Evolutionary conservation across 2,797 vertebrate genomes (phyloP), one percentile per base, ranked within the genome.

Genomic region (Muscicapa comitata): DNA sequence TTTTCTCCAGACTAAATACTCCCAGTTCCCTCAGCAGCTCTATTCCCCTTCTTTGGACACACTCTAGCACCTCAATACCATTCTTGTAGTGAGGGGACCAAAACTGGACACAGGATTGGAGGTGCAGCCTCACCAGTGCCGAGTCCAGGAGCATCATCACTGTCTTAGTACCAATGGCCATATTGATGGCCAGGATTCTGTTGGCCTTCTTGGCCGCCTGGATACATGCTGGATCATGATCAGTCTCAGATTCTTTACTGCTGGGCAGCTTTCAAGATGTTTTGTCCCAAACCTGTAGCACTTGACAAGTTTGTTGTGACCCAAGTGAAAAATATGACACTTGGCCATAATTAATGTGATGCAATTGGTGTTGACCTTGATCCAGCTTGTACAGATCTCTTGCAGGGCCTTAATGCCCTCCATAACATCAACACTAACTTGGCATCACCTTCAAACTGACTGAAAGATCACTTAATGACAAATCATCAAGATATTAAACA

Each of bases 41-140:
- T 11, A 17, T 29, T 65, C 4, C 3, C 10, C 4, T 71, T 51
- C n/a, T 55, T 25, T 57, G 42, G 37, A 74, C 29, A 31, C 11
- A 18, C 7, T 57, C 3, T 7, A 19, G 9, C 3, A 3, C 13
- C 42, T 55, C 42, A 28, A 14, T 48, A 11, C 42, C 31, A 28
- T 48, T 75, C 13, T 55, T 62, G 19, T 29, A 37, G 31, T 48
- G 35, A 75, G 23, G 15, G 16, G 26, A 31, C 23, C 28, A 43
- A 42, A 48, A 50, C 0, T 37, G 9, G 4, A 20, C 35, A 26
- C 10, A 55, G 8, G 25, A 23, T 20, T 67, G 9, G 8, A 40
- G 10, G 4, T 35, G 10, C 7, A 11, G 33, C 40, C 31, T 61
- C 35, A 23, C 26, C 10, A 26, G 33, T 23, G 4, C 35, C 0